Evolutionary conservation across 2,797 vertebrate genomes (phyloP).

Genomic region (Artibeus jamaicensis): DNA sequence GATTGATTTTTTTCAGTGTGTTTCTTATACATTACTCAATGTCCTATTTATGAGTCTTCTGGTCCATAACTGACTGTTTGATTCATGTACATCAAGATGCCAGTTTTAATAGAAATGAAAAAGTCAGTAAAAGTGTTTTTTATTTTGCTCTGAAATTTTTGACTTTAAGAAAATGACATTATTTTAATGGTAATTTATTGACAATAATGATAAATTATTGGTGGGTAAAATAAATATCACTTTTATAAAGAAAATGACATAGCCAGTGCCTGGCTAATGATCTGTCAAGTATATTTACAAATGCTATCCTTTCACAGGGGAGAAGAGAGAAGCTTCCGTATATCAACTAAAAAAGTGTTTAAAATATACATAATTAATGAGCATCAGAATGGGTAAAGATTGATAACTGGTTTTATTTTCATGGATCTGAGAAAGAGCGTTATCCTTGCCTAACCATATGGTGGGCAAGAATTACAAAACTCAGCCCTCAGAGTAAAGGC

Average conservation of each 20-base stretch:
- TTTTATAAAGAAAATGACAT: slow-evolving; percentile 36
- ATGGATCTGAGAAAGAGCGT: neutral
- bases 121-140: slow-evolving; percentile 45
- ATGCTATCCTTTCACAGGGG: neutral
- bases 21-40: neutral
- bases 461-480: neutral
- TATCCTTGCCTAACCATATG: neutral
- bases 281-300: slow-evolving; percentile 25
- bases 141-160: slow-evolving; percentile 37
- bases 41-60: neutral
- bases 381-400: slow-evolving; percentile 18
- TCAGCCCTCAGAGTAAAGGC: neutral
- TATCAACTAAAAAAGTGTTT: neutral
- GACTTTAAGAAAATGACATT: slow-evolving; percentile 47
- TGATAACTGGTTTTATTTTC: slow-evolving; percentile 32
- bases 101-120: slow-evolving; percentile 50
- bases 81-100: slow-evolving; percentile 42
- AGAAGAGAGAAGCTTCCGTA: neutral
- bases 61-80: slow-evolving; percentile 39
- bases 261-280: neutral
- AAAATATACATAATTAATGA: slow-evolving; percentile 20
- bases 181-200: slow-evolving; percentile 52
- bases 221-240: slow-evolving; percentile 14
- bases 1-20: slow-evolving; percentile 15
- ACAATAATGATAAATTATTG: slow-evolving; percentile 52